Base-by-base conservation (phyloP, 2,888 invertebrate genomes). In the Caenorhabditis sp. region DNA sequence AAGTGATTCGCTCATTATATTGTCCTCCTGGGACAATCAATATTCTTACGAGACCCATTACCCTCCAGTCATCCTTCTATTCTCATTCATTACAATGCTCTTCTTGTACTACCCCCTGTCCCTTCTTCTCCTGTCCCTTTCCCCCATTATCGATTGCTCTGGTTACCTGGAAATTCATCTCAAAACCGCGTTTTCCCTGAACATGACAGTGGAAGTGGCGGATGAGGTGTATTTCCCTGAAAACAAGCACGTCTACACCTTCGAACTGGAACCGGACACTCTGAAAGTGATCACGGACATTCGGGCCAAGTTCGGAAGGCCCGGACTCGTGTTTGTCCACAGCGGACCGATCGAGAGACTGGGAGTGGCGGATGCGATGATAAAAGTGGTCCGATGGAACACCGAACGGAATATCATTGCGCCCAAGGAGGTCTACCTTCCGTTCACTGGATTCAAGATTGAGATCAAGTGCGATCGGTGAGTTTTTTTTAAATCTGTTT, bases 361-460 rank as follows among this genome's bases (percentile, higher is more conserved):
- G 11, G 48, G 48, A 8, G 2, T 59, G 11, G 22, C 32, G 2
- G 7, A 37, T 8, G 26, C 5, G 13, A 37, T 26, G n/a, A 35
- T 59, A 2, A 20, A 32, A 13, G 35, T 37, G 8, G 48, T 35
- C 13, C 9, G 59, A 46, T 59, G 59, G 59, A 48, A 48, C 37
- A 59, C 59, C 0, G 6, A 37, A 24, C 0, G 0, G 6, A 59
- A 48, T 46, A 59, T 11, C 3, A 37, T 46, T 13, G 15, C 9
- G 1, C 9, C 35, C 9, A 17, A 27, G 1, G 5, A 35, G 9
- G 11, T 46, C 2, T n/a, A 32, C 7, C 26, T 59, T 4, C 59
- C 59, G 59, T 59, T 59, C 35, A 59, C 48, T 17, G 59, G 59
- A 35, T 35, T 59, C 22, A 24, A 22, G 11, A 45, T 59, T 8